Evolutionary conservation across 2,113 vertebrate species (phyloP), one percentile per base, ranked within the genome.

Genomic region (Mastomys natalensis): DNA sequence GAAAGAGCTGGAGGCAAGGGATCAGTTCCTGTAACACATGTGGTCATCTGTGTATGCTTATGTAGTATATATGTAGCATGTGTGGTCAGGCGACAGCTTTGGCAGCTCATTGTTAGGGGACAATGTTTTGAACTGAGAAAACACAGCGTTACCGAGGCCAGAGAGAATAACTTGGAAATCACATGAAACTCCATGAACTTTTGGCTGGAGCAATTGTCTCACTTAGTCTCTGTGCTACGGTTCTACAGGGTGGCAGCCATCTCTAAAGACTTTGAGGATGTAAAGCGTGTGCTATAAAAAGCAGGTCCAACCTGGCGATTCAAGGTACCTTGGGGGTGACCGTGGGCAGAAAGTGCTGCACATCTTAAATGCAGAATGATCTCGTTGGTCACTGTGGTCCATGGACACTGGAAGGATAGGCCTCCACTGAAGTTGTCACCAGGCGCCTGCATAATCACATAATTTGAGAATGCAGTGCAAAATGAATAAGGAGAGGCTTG

Each of bases 301-400:
- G n/a, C 16, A 37, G 3, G 13, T 55, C 5, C 12, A 6, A 26
- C 17, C 66, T 1, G 3, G 40, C 3, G n/a, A 22, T 19, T 29
- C 16, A 13, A 1, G n/a, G 10, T 37, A 8, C 17, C 68, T 53
- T 2, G 16, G 22, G 22, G 72, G 8, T 66, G 34, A 66, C 1
- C 68, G 0, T 76, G 73, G 43, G 16, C 10, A 68, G 62, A n/a
- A n/a, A 72, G 55, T 80, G 11, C 17, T 11, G n/a, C 0, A 2
- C 73, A 4, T 43, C 90, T 85, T 4, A 0, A 53, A 21, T 16
- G 55, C 3, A 22, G 11, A 5, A 24, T 60, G 24, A 48, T 66
- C 51, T 77, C 19, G 13, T 68, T 15, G 37, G n/a, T 85, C 29
- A 9, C 19, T 10, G 7, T 51, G 84, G 51, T 21, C 7, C 5